Conservation (phyloP, 2,797 vertebrate species). For the Saxicola maurus region DNA sequence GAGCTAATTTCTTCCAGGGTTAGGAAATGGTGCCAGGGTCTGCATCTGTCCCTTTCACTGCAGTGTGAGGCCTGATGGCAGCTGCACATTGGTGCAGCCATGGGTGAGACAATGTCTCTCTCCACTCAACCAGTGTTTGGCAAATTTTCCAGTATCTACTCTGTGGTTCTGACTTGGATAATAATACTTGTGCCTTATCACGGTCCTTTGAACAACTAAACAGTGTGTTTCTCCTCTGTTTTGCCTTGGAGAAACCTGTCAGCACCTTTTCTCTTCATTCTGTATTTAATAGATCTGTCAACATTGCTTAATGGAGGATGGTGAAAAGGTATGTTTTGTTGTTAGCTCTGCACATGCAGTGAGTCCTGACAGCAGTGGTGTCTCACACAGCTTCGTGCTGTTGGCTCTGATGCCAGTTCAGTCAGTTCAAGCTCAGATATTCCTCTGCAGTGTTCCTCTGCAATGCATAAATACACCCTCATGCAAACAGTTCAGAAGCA, state of each 20-base stretch:
- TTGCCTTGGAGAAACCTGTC: slow-evolving; percentile 4
- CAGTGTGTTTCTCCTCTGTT: neutral
- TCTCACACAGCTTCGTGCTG: fast-evolving
- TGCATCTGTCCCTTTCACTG: neutral
- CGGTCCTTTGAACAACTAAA: neutral
- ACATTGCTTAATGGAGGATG: slow-evolving; percentile 3
- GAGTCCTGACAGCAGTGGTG: neutral
- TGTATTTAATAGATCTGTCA: slow-evolving; percentile 18
- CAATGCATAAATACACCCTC: neutral
- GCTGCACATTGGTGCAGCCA: neutral
- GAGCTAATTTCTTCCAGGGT: neutral
- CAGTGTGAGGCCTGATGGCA: neutral
- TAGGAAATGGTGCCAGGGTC: neutral
- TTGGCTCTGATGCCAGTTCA: neutral
- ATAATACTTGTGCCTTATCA: neutral
- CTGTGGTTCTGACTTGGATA: neutral
- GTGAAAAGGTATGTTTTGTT: slow-evolving; percentile 16
- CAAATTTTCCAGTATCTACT: neutral
- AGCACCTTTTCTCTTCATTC: slow-evolving; percentile 18
- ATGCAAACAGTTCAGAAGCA: neutral
- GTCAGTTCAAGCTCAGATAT: neutral
- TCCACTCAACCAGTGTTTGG: neutral
- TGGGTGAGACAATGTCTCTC: neutral
- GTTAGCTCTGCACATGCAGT: neutral
- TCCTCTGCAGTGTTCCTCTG: slow-evolving; percentile 5